Percentiles rank a stretch among this genome's conserved stretches.
Evolutionary conservation across 2,113 vertebrate genomes (phyloP).

Genomic region (Hippocampus zosterae): DNA sequence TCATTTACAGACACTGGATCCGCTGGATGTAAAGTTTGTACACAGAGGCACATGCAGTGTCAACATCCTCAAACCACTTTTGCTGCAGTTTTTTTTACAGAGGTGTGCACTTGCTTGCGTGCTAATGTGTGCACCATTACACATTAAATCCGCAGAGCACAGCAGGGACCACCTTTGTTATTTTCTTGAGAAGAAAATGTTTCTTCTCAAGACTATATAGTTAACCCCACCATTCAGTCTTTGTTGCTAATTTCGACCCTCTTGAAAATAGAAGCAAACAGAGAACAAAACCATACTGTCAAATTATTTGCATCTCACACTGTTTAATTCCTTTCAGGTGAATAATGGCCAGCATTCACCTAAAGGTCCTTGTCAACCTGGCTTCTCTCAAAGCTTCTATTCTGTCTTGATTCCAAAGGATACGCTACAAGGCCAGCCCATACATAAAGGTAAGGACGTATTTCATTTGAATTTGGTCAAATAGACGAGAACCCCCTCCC

Average conservation of each 20-base stretch:
- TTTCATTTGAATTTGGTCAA: slow-evolving; percentile 15
- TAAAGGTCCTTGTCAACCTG: slow-evolving; percentile 64
- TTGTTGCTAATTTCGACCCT: slow-evolving; percentile 2
- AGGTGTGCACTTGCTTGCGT: neutral
- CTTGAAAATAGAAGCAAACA: neutral
- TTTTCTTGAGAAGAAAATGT: too few relatives aligned
- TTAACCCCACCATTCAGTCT: slow-evolving; percentile 41
- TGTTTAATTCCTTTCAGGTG: slow-evolving; percentile 58
- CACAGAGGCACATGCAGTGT: neutral
- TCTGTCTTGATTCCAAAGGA: slow-evolving; percentile 71
- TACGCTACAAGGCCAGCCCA: slow-evolving; percentile 63
- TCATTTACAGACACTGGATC: slow-evolving; percentile 18
- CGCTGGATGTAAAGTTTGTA: slow-evolving; percentile 32
- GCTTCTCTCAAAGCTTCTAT: slow-evolving; percentile 76
- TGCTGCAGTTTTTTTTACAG: neutral
- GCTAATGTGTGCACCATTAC: neutral
- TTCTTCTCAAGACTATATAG: slow-evolving; percentile 1
- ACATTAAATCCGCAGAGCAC: neutral
- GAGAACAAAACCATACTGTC: slow-evolving; percentile 43
- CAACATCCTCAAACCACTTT: neutral
- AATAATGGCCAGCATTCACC: slow-evolving; percentile 67
- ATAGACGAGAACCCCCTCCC: neutral
- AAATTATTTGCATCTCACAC: slow-evolving; percentile 47
- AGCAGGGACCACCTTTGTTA: neutral
- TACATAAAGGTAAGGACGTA: slow-evolving; percentile 68